These are phyloP conservation scores for Thaumetopoea pityocampa DNA, from an alignment of 1,140 invertebrate genomes.

Conservation along the genomic window DNA sequence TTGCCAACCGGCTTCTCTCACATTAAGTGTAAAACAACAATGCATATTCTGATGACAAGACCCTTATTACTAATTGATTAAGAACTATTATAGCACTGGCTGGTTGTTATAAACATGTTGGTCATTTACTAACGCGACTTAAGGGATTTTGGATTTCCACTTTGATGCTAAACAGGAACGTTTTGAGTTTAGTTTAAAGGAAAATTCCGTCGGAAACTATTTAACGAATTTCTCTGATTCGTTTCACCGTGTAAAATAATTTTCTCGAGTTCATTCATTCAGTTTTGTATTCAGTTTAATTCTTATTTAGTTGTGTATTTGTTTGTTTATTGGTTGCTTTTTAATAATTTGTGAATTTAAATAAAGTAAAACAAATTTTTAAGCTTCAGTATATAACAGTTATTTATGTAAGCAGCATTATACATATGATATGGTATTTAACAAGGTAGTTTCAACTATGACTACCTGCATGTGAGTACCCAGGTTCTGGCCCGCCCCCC, in stretches of 20 bases:
- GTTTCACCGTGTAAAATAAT: constrained; percentile 20
- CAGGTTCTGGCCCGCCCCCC: too few relatives aligned
- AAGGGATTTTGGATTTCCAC: constrained; percentile 58
- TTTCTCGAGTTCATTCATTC: constrained; percentile 3
- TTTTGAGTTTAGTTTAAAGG: constrained; percentile 48
- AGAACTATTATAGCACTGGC: constrained; percentile 12
- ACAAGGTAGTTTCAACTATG: too few relatives aligned
- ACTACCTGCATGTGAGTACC: too few relatives aligned
- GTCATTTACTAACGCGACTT: constrained; percentile 50
- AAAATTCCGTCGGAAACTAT: constrained; percentile 43
- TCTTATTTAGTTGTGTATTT: too few relatives aligned
- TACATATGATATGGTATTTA: too few relatives aligned
- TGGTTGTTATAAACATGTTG: constrained; percentile 13
- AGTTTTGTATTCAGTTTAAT: constrained; percentile 5
- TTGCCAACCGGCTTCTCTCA: constrained; percentile 42
- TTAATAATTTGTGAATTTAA: too few relatives aligned
- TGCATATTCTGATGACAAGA: constrained; percentile 18
- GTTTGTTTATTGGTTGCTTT: too few relatives aligned
- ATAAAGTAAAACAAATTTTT: too few relatives aligned
- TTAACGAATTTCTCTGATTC: constrained; percentile 31
- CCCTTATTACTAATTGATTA: constrained; percentile 20
- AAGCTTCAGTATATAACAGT: too few relatives aligned
- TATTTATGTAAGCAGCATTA: too few relatives aligned
- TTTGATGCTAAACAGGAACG: constrained; percentile 51
- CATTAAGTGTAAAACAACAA: constrained; percentile 29